A percentile compares a stretch with the other conserved stretches of the same genome.
Conservation (phyloP, 1,140 invertebrate species). For the Prorops nasuta region DNA sequence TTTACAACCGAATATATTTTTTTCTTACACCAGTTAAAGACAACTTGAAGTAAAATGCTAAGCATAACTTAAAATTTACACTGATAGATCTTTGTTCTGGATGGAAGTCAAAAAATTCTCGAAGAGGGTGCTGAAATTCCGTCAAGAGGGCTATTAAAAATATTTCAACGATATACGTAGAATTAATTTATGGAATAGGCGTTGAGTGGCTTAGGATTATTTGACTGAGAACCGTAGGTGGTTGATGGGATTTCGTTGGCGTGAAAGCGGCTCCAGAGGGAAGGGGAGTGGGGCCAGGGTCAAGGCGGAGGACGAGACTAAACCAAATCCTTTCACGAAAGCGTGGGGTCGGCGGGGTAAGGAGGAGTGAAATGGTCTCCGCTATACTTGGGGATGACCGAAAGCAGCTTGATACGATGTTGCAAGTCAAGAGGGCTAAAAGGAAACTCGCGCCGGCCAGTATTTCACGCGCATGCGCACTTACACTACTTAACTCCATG, state of each 20-base stretch:
- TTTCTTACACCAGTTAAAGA: no score
- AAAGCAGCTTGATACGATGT: constrained; percentile 10
- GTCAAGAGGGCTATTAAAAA: no score
- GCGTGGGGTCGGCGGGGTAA: constrained; percentile 2
- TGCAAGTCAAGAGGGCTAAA: constrained; percentile 6
- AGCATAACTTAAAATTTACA: no score
- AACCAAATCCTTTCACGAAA: constrained; percentile 14
- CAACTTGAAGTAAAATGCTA: no score
- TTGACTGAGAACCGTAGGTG: no score
- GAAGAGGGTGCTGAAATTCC: no score
- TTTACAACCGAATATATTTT: no score
- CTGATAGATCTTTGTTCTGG: no score
- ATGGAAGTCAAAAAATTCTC: no score
- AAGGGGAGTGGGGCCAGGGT: constrained; percentile 11
- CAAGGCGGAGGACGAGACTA: constrained; percentile 7
- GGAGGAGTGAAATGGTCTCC: constrained; percentile 7
- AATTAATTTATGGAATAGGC: no score
- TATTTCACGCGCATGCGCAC: neutral
- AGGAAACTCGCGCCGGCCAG: constrained; percentile 4
- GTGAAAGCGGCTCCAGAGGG: constrained; percentile 6
- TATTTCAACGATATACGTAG: no score
- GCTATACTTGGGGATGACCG: constrained; percentile 8
- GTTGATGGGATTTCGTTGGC: constrained; percentile 15
- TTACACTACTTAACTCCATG: neutral
- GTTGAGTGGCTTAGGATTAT: no score